Evolutionary conservation across 1,140 invertebrate species (phyloP).

Genomic region (Trinorchestia longiramus): DNA sequence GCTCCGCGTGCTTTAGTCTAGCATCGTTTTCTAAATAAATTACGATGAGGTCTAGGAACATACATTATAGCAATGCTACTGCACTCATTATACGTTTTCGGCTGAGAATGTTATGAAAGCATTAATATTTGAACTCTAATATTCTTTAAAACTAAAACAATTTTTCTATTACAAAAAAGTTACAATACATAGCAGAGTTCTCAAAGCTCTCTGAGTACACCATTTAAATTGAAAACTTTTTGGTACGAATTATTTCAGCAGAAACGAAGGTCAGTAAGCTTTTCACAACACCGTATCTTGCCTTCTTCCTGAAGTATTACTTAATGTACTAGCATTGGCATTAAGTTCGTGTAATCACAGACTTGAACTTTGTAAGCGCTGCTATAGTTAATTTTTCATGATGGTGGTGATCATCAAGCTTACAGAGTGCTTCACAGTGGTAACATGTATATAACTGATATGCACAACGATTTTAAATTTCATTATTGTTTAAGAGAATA

Average conservation of each 20-base stretch:
- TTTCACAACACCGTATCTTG: background rate
- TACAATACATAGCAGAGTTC: background rate
- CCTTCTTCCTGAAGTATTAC: background rate
- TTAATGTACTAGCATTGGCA: background rate
- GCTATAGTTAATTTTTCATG: background rate
- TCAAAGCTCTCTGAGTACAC: background rate
- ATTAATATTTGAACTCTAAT: background rate
- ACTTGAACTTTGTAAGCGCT: background rate
- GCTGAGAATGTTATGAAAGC: background rate
- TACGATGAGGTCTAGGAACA: too few species aligned
- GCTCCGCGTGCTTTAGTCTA: too few species aligned
- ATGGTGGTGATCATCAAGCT: background rate
- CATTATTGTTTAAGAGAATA: background rate
- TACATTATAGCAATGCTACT: background rate
- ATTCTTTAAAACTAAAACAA: too few species aligned
- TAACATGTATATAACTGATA: background rate
- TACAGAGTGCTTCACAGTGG: background rate
- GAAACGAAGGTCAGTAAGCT: background rate
- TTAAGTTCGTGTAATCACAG: background rate
- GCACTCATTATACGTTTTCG: background rate
- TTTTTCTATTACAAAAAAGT: background rate
- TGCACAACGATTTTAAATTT: background rate
- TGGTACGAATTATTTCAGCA: background rate
- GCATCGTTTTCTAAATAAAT: too few species aligned
- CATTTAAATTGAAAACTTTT: background rate